A percentile compares a stretch with the other conserved stretches of the same genome.
These are phyloP conservation scores for Nomada ferruginata DNA, from an alignment of 2,888 invertebrate genomes.

Conservation along the genomic window DNA sequence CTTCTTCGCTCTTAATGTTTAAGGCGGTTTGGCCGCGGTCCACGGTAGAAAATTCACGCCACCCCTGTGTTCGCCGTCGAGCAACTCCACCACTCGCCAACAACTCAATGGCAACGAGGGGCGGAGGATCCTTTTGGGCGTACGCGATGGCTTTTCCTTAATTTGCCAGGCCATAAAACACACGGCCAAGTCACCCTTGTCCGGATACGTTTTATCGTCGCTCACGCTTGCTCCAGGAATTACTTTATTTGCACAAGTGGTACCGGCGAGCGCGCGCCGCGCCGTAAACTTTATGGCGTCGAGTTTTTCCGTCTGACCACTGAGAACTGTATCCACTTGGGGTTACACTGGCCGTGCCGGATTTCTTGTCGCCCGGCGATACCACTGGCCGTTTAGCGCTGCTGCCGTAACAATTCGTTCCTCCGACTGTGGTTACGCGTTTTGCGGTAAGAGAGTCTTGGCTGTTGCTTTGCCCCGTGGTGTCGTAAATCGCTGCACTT, in stretches of 20 bases:
- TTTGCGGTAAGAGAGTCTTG: neutral
- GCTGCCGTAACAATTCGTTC: slow-evolving; percentile 16
- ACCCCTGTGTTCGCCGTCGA: slow-evolving; percentile 38
- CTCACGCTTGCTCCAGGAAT: slow-evolving; percentile 28
- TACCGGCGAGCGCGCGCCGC: neutral
- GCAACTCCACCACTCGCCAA: slow-evolving; percentile 29
- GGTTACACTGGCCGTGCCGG: neutral
- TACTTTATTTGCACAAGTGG: slow-evolving; percentile 54
- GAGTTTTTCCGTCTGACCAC: slow-evolving; percentile 35
- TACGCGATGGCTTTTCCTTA: slow-evolving; percentile 68
- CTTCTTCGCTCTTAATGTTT: neutral
- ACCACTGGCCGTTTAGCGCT: slow-evolving; percentile 14
- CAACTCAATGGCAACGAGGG: slow-evolving; percentile 40
- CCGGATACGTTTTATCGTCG: slow-evolving; percentile 52
- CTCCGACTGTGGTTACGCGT: slow-evolving; percentile 1
- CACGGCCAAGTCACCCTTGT: slow-evolving; percentile 33
- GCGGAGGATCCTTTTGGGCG: slow-evolving; percentile 54
- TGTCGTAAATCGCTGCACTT: neutral
- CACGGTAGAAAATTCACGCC: slow-evolving; percentile 49
- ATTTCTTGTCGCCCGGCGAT: slow-evolving; percentile 27
- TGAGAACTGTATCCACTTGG: slow-evolving; percentile 7
- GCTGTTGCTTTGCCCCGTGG: neutral
- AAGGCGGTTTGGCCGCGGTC: slow-evolving; percentile 44
- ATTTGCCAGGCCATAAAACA: slow-evolving; percentile 65
- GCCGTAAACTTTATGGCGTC: slow-evolving; percentile 33